A percentile compares a stretch with the other conserved stretches of the same genome.
phyloP scores from a whole-genome alignment of 2,888 invertebrate genomes.

The Ectemnius continuus region DNA sequence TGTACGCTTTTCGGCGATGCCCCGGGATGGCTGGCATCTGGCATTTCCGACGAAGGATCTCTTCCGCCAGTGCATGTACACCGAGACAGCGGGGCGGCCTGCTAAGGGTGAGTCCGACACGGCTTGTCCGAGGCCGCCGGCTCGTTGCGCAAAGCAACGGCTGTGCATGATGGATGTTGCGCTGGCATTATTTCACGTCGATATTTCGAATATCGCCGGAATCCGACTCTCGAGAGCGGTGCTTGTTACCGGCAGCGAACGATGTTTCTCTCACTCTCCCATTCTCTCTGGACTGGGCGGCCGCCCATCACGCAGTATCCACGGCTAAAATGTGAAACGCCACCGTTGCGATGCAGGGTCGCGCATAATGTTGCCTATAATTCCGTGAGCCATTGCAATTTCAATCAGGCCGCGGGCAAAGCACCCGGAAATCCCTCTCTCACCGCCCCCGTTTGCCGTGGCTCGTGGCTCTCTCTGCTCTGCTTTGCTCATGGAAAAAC shows the following conservation, averaged over 20 bases:
- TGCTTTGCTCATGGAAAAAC: neutral
- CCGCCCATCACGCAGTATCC: too few species aligned
- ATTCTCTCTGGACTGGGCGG: too few species aligned
- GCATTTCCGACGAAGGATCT: constrained; percentile 40
- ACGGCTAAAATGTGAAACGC: too few species aligned
- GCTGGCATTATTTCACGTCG: constrained; percentile 56
- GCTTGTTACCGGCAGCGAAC: constrained; percentile 21
- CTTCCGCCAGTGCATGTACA: constrained; percentile 8
- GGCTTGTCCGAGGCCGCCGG: constrained; percentile 14
- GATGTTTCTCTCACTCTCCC: too few species aligned
- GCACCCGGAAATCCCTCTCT: constrained; percentile 9
- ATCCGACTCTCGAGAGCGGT: constrained; percentile 15
- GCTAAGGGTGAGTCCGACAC: constrained; percentile 43
- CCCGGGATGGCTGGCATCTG: constrained; percentile 42
- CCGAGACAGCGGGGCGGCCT: constrained; percentile 8
- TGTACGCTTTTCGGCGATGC: constrained; percentile 34
- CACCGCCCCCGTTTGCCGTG: too few species aligned
- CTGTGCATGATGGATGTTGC: constrained; percentile 65
- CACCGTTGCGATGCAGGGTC: neutral
- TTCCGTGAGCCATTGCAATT: neutral
- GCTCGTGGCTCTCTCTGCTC: too few species aligned
- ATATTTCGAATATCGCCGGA: constrained; percentile 51
- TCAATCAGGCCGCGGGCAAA: neutral
- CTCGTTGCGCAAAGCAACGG: constrained; percentile 43
- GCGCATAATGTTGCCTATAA: constrained; percentile 1